Percentiles rank a stretch among this genome's conserved stretches.
phyloP scores from a whole-genome alignment of 1,140 invertebrate species.

The Eurosta solidaginis region DNA sequence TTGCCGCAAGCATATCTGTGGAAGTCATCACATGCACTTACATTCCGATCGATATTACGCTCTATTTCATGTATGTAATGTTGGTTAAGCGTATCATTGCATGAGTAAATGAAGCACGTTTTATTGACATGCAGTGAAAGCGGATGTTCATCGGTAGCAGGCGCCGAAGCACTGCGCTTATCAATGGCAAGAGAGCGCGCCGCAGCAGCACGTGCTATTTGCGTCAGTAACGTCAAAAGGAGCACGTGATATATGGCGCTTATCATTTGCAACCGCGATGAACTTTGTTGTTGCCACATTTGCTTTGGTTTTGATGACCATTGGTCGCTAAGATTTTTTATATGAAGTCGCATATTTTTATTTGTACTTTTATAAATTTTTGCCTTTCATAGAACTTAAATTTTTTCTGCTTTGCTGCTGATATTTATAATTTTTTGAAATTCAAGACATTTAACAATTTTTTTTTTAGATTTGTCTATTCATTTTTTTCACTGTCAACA shows the following conservation, averaged over 20 bases:
- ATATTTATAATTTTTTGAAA: no score
- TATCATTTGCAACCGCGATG: background rate
- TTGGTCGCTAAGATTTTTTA: background rate
- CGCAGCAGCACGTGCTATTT: background rate
- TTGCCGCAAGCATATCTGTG: conserved; percentile 26
- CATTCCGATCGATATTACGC: background rate
- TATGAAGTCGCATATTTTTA: background rate
- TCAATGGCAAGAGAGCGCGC: background rate
- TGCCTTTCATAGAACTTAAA: no score
- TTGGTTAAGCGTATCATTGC: background rate
- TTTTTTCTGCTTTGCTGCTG: no score
- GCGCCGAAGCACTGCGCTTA: background rate
- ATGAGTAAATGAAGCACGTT: background rate
- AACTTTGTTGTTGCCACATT: background rate
- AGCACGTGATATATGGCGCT: conserved; percentile 6
- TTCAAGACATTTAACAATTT: no score
- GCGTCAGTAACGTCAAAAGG: background rate
- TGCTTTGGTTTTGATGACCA: background rate
- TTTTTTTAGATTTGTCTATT: no score
- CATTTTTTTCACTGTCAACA: background rate
- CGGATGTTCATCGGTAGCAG: background rate
- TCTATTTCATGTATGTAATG: background rate
- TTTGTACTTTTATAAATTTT: background rate
- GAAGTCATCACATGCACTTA: conserved; percentile 24
- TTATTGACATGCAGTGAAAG: background rate